Base-by-base conservation (phyloP, 2,888 invertebrate genomes). In the Microdon myrmicae region DNA sequence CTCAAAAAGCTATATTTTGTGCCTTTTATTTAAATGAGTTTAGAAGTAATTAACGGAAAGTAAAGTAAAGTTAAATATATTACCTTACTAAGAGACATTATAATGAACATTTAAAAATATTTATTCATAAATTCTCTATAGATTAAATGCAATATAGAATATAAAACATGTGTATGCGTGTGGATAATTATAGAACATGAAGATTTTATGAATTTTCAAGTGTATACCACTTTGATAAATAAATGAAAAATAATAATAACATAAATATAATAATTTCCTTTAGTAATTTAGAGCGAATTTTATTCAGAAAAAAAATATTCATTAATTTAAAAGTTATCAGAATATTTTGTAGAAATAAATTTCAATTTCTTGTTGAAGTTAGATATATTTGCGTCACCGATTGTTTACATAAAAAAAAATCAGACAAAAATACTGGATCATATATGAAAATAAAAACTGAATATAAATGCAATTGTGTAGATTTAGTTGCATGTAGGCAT, bases 1-100 rank as follows among this genome's bases (percentile, higher is more conserved):
- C 47, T 64, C 37, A 58, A 51, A 56, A 58, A 64, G 64, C 58
- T 64, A 64, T 58, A 64, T 64, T 64, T 64, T 64, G 64, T 64
- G 64, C 64, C 64, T 64, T 64, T 64, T 58, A 58, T 58, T 64
- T 64, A 41, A 58, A 58, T 58, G 43, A 53, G 58, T 64, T 58
- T 53, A 51, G 45, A 49, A 49, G 34, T 35, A 29, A 38, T 39
- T 39, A 39, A 44, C 29, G 23, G 28, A 48, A 20, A 35, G 8
- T 35, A 14, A 7, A 41, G 16, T n/a, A 28, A 32, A 26, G 23
- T 2, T 26, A 8, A 48, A 39, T 6, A 37, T 25, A 43, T 23
- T 25, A 31, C 19, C n/a, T n/a, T n/a, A n/a, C n/a, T n/a, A n/a
- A n/a, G n/a, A n/a, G n/a, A n/a, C n/a, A n/a, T n/a, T n/a, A 37